phyloP scores from a whole-genome alignment of 2,797 vertebrate genomes.

The Amniataba percoides region DNA sequence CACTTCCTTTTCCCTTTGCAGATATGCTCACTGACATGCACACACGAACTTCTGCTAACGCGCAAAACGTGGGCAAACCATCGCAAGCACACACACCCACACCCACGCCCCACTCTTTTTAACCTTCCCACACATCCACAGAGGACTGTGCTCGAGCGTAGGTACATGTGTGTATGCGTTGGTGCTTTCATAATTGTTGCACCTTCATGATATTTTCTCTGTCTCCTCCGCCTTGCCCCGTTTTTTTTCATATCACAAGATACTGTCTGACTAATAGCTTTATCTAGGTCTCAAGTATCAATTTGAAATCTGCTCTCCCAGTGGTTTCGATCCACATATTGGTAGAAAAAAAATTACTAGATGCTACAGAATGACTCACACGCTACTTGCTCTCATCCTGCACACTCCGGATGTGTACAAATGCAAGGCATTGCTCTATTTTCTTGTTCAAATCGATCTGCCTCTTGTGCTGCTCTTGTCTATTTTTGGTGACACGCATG shows the following conservation, averaged over 20 bases:
- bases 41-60: conserved; percentile 32
- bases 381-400: conserved; percentile 14
- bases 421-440: conserved; percentile 47
- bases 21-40: conserved; percentile 43
- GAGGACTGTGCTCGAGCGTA: conserved; percentile 27
- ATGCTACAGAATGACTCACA: conserved; percentile 53
- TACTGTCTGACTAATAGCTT: conserved; percentile 51
- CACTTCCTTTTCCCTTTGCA: conserved; percentile 72
- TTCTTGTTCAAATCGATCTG: conserved; percentile 9
- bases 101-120: conserved; percentile 27
- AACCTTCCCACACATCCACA: conserved; percentile 51
- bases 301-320: conserved; percentile 54
- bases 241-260: conserved; percentile 16
- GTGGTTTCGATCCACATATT: conserved; percentile 53
- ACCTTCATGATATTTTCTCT: conserved; percentile 42
- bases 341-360: conserved; percentile 3
- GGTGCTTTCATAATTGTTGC: conserved; percentile 20
- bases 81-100: conserved; percentile 6
- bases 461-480: background rate
- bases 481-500: conserved; percentile 50
- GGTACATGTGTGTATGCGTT: conserved; percentile 12
- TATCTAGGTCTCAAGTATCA: conserved; percentile 42
- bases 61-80: conserved; percentile 28
- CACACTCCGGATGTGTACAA: conserved; percentile 50
- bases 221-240: background rate